Evolutionary conservation across 2,113 vertebrate genomes (phyloP), one percentile per base, ranked within the genome.

Genomic region (Hemibagrus wyckioides): DNA sequence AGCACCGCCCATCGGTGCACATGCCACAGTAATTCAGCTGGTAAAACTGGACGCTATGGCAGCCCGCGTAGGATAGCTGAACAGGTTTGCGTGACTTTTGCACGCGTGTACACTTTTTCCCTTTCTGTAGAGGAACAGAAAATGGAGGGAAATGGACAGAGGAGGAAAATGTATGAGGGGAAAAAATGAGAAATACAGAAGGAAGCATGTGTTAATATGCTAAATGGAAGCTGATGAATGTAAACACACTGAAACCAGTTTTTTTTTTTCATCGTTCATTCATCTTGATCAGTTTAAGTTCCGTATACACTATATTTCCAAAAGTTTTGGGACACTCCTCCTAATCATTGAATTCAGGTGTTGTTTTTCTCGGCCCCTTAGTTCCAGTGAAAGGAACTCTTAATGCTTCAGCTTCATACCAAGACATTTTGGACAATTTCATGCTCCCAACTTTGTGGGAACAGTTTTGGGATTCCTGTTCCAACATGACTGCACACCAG

Each of bases 1-100:
- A 97, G 93, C 96, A 97, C 2, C 96, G 94, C 28, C 95, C 95
- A 0, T 97, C 96, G 82, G 90, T 65, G 77, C 96, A 97, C 1
- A 93, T 91, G 0, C 96, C 95, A 1, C 96, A 97, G 92, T 95
- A 95, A 90, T 95, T 95, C 15, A 94, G 96, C 77, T 93, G 90
- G 92, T 96, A 96, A 7, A 93, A 92, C 3, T 94, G 94, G 0
- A 93, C 90, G 88, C 95, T 96, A 87, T 93, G 93, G 92, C 96
- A 97, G 73, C 96, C 95, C 0, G 95, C 94, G 25, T 95, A 95
- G 57, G 93, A 94, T 85, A 97, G 88, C 30, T 94, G 94, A 33
- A 95, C 92, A 0, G 95, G 95, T 83, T 96, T 94, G 0, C 94
- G 92, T 39, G 95, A 94, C 87, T 95, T 96, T 54, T 95, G 94